phyloP scores from a whole-genome alignment of 2,888 invertebrate genomes.

The Argyra leucocephala region DNA sequence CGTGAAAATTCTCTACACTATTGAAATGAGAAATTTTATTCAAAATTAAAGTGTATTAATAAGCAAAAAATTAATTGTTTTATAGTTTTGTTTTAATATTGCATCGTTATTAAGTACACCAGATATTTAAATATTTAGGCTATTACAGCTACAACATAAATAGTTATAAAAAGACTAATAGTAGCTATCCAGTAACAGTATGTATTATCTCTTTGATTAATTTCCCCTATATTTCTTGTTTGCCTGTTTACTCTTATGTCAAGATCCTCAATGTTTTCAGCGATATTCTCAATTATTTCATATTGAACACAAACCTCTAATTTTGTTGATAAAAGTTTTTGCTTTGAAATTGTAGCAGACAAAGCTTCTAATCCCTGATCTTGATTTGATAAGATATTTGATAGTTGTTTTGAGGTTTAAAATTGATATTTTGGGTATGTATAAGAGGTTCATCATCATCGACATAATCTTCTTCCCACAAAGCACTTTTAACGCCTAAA shows the following conservation, averaged over 20 bases:
- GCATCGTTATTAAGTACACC: too few relatives aligned
- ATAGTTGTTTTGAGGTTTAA: constrained; percentile 52
- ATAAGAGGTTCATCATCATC: constrained; percentile 40
- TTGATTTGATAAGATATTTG: constrained; percentile 59
- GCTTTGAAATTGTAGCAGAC: constrained; percentile 62
- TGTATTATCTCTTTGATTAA: constrained; percentile 59
- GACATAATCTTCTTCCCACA: constrained; percentile 27
- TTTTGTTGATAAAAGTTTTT: constrained; percentile 64
- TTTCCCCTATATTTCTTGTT: constrained; percentile 55
- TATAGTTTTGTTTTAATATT: too few relatives aligned
- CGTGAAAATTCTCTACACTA: too few relatives aligned
- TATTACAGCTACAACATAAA: constrained; percentile 50
- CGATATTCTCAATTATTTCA: constrained; percentile 67
- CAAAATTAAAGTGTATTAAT: too few relatives aligned
- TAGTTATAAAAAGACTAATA: constrained; percentile 56
- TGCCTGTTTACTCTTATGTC: constrained; percentile 57
- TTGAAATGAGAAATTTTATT: too few relatives aligned
- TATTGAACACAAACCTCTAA: constrained; percentile 73
- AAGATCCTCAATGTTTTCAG: constrained; percentile 61
- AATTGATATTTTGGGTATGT: constrained; percentile 38
- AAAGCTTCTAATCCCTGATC: constrained; percentile 65
- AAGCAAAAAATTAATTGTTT: too few relatives aligned
- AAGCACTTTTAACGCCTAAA: constrained; percentile 17
- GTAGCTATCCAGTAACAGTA: constrained; percentile 71
- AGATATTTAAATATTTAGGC: too few relatives aligned